Evolutionary conservation across 2,113 vertebrate species (phyloP).

Genomic region (Pygoscelis adeliae): DNA sequence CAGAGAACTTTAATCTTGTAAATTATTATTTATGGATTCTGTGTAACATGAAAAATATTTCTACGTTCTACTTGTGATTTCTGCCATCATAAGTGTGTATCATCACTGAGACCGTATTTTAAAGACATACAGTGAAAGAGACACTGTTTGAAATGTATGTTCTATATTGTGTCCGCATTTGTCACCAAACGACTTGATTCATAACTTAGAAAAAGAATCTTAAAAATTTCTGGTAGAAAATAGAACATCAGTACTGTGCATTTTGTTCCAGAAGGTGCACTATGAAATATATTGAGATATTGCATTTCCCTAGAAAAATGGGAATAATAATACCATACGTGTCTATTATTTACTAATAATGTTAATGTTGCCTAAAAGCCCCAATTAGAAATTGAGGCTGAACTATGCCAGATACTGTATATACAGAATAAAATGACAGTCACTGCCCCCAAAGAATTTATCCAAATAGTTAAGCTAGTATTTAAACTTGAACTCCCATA

Average conservation of each 20-base stretch:
- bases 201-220: neutral
- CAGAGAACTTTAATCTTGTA: neutral
- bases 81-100: neutral
- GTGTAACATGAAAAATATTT: neutral
- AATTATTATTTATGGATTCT: neutral
- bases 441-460: neutral
- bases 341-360: neutral
- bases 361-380: neutral
- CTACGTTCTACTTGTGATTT: neutral
- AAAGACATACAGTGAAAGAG: neutral
- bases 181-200: neutral
- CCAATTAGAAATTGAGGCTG: neutral
- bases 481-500: neutral
- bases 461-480: neutral
- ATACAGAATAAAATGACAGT: neutral
- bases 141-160: neutral
- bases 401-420: neutral
- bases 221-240: neutral
- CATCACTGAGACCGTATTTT: neutral
- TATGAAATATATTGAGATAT: neutral
- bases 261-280: neutral
- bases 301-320: neutral
- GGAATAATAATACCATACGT: neutral
- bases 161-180: neutral
- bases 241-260: neutral